Evolutionary conservation across 2,797 vertebrate species (phyloP).

Genomic region (Karalla daura): DNA sequence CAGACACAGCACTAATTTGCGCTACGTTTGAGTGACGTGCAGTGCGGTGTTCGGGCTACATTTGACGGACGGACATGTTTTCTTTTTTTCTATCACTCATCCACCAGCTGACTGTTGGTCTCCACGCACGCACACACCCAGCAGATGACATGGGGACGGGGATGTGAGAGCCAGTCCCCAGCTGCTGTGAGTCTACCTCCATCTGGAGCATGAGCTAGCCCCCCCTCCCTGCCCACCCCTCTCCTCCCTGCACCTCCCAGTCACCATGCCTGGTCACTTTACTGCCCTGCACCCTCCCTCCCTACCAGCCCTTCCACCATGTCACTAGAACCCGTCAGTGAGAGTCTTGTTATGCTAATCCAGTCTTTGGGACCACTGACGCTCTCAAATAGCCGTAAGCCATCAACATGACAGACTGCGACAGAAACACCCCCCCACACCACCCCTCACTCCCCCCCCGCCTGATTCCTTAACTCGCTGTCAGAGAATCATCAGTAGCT

Average conservation of each 20-base stretch:
- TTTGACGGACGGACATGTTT: constrained; percentile 89
- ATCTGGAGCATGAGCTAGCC: constrained; percentile 93
- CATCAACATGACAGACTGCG: constrained; percentile 67
- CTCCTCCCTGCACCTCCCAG: constrained; percentile 69
- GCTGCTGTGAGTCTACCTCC: constrained; percentile 94
- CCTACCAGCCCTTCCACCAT: constrained; percentile 22
- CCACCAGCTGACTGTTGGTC: constrained; percentile 91
- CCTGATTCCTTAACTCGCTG: constrained; percentile 45
- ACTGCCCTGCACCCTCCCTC: constrained; percentile 32
- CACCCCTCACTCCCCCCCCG: too few species aligned
- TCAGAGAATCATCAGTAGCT: constrained; percentile 49
- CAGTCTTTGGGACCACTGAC: constrained; percentile 61
- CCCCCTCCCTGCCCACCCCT: constrained; percentile 77
- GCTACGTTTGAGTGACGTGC: constrained; percentile 62
- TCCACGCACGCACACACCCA: constrained; percentile 35
- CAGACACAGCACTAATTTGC: constrained; percentile 54
- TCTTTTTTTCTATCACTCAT: constrained; percentile 76
- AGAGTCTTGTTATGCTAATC: constrained; percentile 87
- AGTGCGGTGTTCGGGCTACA: constrained; percentile 81
- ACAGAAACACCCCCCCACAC: constrained; percentile 43
- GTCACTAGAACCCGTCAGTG: constrained; percentile 69
- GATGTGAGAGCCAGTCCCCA: constrained; percentile 87
- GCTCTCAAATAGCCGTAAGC: constrained; percentile 69
- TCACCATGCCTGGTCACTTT: constrained; percentile 59
- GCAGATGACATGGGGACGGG: constrained; percentile 65